phyloP scores from a whole-genome alignment of 1,140 invertebrate genomes.

The Plodia interpunctella region DNA sequence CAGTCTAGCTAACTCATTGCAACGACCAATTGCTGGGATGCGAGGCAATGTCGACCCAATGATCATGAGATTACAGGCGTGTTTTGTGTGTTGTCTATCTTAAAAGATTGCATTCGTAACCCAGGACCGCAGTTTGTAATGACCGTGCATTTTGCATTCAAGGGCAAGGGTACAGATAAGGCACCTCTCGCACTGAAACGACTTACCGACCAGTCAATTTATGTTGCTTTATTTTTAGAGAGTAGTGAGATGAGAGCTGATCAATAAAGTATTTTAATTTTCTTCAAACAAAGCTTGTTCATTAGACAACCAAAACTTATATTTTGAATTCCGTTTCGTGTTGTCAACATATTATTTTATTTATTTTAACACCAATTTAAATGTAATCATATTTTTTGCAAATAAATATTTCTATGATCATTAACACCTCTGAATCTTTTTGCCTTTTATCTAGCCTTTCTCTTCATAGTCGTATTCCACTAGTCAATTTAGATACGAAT shows the following conservation, averaged over 20 bases:
- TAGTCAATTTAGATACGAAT: no score
- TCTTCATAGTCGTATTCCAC: no score
- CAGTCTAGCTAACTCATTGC: conserved; percentile 70
- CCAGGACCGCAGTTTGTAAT: conserved; percentile 58
- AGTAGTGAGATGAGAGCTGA: not conserved
- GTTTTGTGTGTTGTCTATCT: conserved; percentile 21
- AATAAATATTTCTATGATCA: no score
- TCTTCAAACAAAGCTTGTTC: no score
- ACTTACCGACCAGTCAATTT: conserved; percentile 4
- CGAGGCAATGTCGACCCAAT: conserved; percentile 35
- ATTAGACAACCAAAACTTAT: no score
- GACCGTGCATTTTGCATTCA: conserved; percentile 62
- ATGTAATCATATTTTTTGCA: no score
- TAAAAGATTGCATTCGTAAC: conserved; percentile 48
- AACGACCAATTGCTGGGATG: conserved; percentile 24
- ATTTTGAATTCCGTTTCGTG: no score
- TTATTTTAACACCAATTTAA: no score
- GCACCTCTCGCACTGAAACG: conserved; percentile 10
- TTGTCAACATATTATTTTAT: no score
- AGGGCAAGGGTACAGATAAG: conserved; percentile 62
- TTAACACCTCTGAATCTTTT: no score
- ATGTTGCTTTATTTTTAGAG: not conserved
- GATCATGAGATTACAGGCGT: conserved; percentile 9
- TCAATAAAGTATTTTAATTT: no score
- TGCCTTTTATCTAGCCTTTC: no score